Base-by-base conservation (phyloP, 2,797 vertebrate genomes). In the Anguilla obscura region DNA sequence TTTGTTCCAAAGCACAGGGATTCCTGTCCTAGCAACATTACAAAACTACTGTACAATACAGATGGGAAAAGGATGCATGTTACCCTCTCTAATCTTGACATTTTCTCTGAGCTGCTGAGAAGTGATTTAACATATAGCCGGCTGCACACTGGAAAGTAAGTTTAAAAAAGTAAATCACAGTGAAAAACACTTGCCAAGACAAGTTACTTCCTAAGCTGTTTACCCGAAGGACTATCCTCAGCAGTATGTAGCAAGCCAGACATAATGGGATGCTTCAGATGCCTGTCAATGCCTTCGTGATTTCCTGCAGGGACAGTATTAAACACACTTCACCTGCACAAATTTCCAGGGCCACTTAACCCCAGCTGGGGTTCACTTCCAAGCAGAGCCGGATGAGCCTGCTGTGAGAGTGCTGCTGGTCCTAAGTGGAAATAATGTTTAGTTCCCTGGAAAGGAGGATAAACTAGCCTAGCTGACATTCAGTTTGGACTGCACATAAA, bases 251-350 rank as follows among this genome's bases (percentile, higher is more conserved):
- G 18, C 60, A 24, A 63, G 60, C 18, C 60, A 63, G 60, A 63
- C 24, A 5, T 63, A 63, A 63, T 63, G n/a, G 27, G n/a, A 14
- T 40, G 33, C 40, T 18, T 76, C 12, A 76, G 33, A 76, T 40
- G 30, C 14, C 33, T 76, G 71, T 76, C 30, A 36, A 40, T 76
- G 14, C 71, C 33, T 40, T 76, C 30, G 6, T 76, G 71, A 12
- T 76, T 36, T 76, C 30, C 30, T 12, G 16, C 71, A 36, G 33
- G 33, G 71, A 40, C 1, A 76, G 71, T 36, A 74, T 76, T 76
- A 76, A 76, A 40, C 71, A 76, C 14, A 76, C 71, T 40, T 76
- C 71, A 40, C 71, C 71, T 76, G 71, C n/a, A 30, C 66, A 27
- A 9, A 16, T 40, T 18, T 40, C 33, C 71, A 76, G 14, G 71